Conservation (phyloP, 2,113 vertebrate species). For the Formicarius rufipectus region DNA sequence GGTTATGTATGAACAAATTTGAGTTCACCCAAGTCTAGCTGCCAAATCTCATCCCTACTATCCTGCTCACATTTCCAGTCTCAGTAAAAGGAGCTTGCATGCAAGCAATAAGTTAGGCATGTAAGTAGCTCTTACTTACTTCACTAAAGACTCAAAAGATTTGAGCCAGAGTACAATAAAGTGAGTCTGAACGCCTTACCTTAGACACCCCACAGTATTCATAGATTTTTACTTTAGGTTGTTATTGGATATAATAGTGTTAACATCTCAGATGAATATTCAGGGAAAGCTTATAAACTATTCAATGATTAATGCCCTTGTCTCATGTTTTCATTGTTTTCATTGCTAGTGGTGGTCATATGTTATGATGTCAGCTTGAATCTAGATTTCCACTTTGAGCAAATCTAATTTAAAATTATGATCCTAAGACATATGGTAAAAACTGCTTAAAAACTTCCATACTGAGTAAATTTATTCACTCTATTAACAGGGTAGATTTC, state of each 20-base stretch:
- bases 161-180: neutral
- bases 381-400: slow-evolving; percentile 20
- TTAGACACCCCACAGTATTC: neutral
- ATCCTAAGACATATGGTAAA: neutral
- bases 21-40: neutral
- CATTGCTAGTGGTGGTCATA: neutral
- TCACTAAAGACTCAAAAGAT: neutral
- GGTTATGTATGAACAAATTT: neutral
- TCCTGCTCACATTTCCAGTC: neutral
- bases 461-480: neutral
- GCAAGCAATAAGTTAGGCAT: neutral
- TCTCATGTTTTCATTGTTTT: slow-evolving; percentile 41
- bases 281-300: neutral
- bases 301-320: slow-evolving; percentile 3
- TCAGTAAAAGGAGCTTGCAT: neutral
- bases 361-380: slow-evolving; percentile 36
- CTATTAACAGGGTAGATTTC: neutral
- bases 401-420: slow-evolving; percentile 37
- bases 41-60: neutral
- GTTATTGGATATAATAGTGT: neutral
- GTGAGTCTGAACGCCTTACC: neutral
- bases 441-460: neutral
- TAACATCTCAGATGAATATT: slow-evolving; percentile 13
- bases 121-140: neutral
- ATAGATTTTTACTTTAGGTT: neutral